Evolutionary conservation across 1,140 invertebrate genomes (phyloP).

Genomic region (Vanessa atalanta): DNA sequence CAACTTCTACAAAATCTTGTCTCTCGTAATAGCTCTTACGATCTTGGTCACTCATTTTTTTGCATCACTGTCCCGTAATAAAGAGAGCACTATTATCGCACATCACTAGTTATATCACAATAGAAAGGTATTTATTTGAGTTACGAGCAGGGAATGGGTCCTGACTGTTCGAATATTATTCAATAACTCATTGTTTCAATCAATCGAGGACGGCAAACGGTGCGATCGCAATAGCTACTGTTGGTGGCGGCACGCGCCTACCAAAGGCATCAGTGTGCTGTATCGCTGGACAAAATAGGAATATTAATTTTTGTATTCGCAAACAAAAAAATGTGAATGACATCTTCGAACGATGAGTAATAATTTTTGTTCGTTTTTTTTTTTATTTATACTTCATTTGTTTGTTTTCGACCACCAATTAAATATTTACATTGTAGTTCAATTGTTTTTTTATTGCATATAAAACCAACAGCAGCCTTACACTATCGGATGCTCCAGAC

Average conservation of each 20-base stretch:
- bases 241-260: conserved; percentile 51
- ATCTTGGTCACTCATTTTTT: conserved; percentile 70
- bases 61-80: conserved; percentile 27
- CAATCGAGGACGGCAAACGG: conserved; percentile 71
- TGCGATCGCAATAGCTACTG: conserved; percentile 63
- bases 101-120: conserved; percentile 35
- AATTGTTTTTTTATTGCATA: too few relatives aligned
- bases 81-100: conserved; percentile 19
- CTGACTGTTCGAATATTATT: conserved; percentile 57
- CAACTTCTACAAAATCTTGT: conserved; percentile 53
- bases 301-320: conserved; percentile 65
- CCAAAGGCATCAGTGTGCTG: conserved; percentile 55
- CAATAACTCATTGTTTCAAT: conserved; percentile 69
- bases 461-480: too few relatives aligned
- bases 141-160: conserved; percentile 41
- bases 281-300: conserved; percentile 70
- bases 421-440: too few relatives aligned
- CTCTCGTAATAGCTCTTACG: conserved; percentile 61
- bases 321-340: conserved; percentile 24
- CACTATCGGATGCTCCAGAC: too few relatives aligned
- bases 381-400: too few relatives aligned
- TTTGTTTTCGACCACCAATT: too few relatives aligned
- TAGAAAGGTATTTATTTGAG: conserved; percentile 25
- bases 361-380: neutral
- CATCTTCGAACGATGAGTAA: neutral